Conservation (phyloP, 2,797 vertebrate genomes). For the Sylvilagus floridanus region DNA sequence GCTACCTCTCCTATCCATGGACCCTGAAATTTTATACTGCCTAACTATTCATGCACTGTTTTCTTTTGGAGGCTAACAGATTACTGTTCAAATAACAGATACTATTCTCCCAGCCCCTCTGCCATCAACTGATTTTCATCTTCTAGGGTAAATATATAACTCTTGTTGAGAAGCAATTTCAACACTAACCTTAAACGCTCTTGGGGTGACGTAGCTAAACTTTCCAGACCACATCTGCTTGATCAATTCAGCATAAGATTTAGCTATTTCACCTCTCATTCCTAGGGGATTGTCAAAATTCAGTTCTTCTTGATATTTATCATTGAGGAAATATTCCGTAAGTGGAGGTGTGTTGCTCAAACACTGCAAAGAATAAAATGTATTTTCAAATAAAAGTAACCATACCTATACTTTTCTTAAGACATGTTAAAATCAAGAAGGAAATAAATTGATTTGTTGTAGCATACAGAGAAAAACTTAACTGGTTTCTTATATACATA, state of each 20-base stretch:
- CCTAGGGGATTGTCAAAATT: constrained; percentile 99
- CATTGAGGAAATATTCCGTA: constrained; percentile 98
- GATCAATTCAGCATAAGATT: constrained; percentile 96
- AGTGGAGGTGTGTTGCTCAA: constrained; percentile 98
- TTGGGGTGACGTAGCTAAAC: constrained; percentile 97
- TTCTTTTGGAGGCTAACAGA: background rate
- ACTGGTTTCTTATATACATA: background rate
- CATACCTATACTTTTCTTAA: constrained; percentile 25
- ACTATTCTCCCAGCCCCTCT: background rate
- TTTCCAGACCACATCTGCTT: constrained; percentile 99
- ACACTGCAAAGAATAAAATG: constrained; percentile 91
- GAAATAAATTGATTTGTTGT: constrained; percentile 41
- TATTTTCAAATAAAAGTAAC: constrained; percentile 70
- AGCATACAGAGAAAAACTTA: constrained; percentile 46
- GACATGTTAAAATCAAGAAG: constrained; percentile 63
- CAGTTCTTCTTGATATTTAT: constrained; percentile 97
- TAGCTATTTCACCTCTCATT: constrained; percentile 99
- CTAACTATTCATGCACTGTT: background rate
- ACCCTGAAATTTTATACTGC: background rate
- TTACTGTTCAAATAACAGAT: background rate
- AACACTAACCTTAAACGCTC: constrained; percentile 96
- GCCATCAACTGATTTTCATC: background rate
- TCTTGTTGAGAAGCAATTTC: background rate
- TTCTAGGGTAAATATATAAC: background rate
- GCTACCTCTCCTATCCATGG: background rate